phyloP scores from a whole-genome alignment of 2,797 vertebrate genomes.

The Bovichtus variegatus region DNA sequence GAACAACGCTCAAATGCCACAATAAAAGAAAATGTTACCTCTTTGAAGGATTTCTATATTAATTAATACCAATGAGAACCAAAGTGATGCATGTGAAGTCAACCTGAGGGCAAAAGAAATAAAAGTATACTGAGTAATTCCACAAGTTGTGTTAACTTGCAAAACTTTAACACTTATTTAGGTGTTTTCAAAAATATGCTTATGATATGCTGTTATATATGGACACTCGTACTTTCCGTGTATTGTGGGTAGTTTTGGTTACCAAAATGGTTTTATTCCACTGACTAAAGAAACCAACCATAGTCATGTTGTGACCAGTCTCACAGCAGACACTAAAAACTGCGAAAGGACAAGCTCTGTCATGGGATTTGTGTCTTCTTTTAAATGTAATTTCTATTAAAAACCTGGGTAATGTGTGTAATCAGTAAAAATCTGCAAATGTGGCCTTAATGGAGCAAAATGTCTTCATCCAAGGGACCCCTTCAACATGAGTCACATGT shows the following conservation, averaged over 20 bases:
- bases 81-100: neutral
- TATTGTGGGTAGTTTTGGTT: neutral
- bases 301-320: slow-evolving; percentile 2
- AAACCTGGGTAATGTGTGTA: slow-evolving; percentile 32
- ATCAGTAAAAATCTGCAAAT: slow-evolving; percentile 42
- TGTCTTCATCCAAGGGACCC: slow-evolving; percentile 23
- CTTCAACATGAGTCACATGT: slow-evolving; percentile 26
- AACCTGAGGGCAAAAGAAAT: neutral
- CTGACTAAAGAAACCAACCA: too few species aligned
- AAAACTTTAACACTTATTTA: neutral
- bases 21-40: neutral
- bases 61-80: neutral
- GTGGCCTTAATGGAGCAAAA: slow-evolving; percentile 27
- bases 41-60: neutral
- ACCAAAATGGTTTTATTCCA: too few species aligned
- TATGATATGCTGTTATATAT: neutral
- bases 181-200: neutral
- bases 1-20: neutral
- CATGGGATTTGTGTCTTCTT: slow-evolving; percentile 7
- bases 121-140: neutral
- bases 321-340: slow-evolving; percentile 27
- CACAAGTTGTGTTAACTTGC: neutral
- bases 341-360: neutral
- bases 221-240: neutral
- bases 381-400: slow-evolving; percentile 12